phyloP scores from a whole-genome alignment of 1,140 invertebrate species.

The Metopolophium dirhodum region DNA sequence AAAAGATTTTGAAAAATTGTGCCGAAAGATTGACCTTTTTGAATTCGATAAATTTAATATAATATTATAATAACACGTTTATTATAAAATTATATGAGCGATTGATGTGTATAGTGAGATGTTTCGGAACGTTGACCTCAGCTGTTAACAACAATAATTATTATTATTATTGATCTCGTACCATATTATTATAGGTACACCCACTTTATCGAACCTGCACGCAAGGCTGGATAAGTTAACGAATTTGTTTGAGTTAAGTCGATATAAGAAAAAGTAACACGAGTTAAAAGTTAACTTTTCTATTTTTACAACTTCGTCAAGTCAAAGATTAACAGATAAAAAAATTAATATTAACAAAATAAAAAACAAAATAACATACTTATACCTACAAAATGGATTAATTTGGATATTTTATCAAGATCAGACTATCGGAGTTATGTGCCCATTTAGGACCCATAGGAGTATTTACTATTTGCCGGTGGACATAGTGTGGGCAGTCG shows the following conservation, averaged over 20 bases:
- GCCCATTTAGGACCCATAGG: neutral
- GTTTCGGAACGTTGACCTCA: slow-evolving; percentile 10
- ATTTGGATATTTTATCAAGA: neutral
- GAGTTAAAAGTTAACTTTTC: neutral
- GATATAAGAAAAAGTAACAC: neutral
- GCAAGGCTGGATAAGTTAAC: neutral
- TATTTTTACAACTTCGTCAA: neutral
- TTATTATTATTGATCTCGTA: neutral
- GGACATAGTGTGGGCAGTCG: neutral
- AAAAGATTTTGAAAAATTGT: neutral
- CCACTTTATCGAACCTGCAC: neutral
- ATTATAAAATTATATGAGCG: neutral
- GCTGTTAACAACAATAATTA: neutral
- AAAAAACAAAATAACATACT: neutral
- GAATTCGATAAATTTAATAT: neutral
- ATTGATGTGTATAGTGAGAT: neutral
- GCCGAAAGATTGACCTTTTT: neutral
- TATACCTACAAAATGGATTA: neutral
- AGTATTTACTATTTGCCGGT: neutral
- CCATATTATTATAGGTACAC: neutral
- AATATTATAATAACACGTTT: neutral
- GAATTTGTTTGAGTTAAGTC: neutral
- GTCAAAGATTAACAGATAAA: neutral
- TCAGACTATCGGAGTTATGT: no score
- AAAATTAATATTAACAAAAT: neutral